Evolutionary conservation across 1,140 invertebrate species (phyloP), one percentile per base, ranked within the genome.

Genomic region (Mizuhopecten yessoensis): DNA sequence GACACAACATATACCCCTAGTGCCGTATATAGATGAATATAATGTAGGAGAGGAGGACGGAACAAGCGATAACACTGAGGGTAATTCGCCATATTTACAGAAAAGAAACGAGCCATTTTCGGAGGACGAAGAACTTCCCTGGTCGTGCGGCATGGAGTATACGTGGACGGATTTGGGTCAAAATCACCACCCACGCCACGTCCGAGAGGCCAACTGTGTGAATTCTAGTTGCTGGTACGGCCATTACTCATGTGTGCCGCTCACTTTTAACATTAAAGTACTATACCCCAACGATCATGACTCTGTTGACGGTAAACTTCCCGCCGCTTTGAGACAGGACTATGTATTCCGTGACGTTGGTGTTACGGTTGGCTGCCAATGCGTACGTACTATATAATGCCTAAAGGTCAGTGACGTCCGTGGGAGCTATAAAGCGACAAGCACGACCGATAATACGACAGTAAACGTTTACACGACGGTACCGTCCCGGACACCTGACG

Each of bases 151-250:
- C 29, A 75, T 75, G 57, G 57, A 75, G n/a, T 75, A 75, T 29
- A 75, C n/a, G 3, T 75, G 57, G 57, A 75, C 23, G 29, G 57
- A 75, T 75, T 75, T 75, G n/a, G 57, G 57, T n/a, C 57, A n/a
- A 5, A 29, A 75, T 29, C 57, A 75, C n/a, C 57, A 75, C 57
- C 57, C 57, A 29, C 57, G 57, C 1, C 57, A 75, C 17, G 57
- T 75, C 2, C 57, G 57, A 1, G 57, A 75, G 57, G 57, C 29
- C 1, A n/a, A 75, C 57, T 75, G 57, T 75, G 23, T 75, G 57
- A 75, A 75, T 75, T 75, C 57, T 75, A 75, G 57, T 75, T 75
- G 57, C 57, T 75, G 57, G 57, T 75, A 29, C n/a, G 57, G 57
- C 23, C 57, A 75, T 75, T 75, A 75, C 57, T 75, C 57, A 5